Evolutionary conservation across 2,113 vertebrate genomes (phyloP).

Genomic region (Tachuris rubrigastra): DNA sequence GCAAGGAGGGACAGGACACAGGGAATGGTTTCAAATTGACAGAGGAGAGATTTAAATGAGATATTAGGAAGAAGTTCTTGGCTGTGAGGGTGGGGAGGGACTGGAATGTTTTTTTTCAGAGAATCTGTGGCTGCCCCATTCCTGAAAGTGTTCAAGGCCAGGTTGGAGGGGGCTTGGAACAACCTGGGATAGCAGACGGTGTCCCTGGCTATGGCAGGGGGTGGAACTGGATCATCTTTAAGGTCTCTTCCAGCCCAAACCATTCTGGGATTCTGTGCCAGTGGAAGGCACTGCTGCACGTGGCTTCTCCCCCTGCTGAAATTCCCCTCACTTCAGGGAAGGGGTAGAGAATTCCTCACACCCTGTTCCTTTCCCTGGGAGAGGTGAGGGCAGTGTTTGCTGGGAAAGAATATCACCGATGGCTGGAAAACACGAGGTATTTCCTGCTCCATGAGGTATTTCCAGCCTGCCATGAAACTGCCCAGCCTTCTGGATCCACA

Average conservation of each 20-base stretch:
- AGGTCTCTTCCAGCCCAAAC: not conserved
- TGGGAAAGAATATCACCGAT: accelerated
- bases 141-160: not conserved
- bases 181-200: accelerated
- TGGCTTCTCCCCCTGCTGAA: not conserved
- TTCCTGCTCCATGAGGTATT: not conserved
- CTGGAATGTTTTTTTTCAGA: too few species aligned
- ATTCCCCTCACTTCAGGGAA: not conserved
- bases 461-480: not conserved
- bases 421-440: not conserved
- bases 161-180: accelerated
- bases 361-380: accelerated
- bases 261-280: not conserved
- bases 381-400: not conserved
- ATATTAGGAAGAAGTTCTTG: not conserved
- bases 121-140: not conserved
- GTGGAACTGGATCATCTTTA: not conserved
- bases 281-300: accelerated
- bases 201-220: not conserved
- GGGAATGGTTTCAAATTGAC: too few species aligned
- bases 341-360: not conserved
- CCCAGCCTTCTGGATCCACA: not conserved
- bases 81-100: accelerated
- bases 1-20: not conserved
- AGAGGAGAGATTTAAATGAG: too few species aligned